phyloP scores from a whole-genome alignment of 2,888 invertebrate genomes.

The Agriopis leucophaearia region DNA sequence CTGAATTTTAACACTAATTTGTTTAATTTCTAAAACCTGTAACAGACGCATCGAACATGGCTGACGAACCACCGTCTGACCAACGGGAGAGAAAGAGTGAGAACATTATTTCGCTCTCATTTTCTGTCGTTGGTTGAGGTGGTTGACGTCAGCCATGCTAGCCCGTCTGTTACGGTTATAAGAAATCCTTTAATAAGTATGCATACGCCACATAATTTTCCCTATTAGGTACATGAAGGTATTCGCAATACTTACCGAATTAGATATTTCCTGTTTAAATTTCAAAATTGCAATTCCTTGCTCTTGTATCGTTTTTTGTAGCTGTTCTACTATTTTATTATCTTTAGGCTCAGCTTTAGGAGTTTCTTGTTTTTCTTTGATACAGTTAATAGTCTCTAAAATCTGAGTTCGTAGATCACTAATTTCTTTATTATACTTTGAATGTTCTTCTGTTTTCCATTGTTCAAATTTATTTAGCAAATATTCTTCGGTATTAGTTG shows the following conservation, averaged over 20 bases:
- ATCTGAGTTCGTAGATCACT: constrained; percentile 75
- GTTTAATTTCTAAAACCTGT: too few species aligned
- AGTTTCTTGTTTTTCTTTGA: constrained; percentile 65
- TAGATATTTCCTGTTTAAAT: constrained; percentile 78
- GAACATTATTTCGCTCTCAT: too few species aligned
- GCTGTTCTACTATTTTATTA: constrained; percentile 66
- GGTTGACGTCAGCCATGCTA: too few species aligned
- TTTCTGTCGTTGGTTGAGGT: too few species aligned
- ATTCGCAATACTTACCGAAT: constrained; percentile 62
- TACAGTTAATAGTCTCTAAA: constrained; percentile 68
- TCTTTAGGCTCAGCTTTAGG: constrained; percentile 55
- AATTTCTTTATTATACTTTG: constrained; percentile 84
- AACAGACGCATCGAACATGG: too few species aligned
- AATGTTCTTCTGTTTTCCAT: constrained; percentile 84
- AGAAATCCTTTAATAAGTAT: background rate
- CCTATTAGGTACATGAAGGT: background rate
- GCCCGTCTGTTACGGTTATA: too few species aligned
- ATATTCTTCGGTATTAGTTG: constrained; percentile 65
- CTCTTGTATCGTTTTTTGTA: constrained; percentile 77
- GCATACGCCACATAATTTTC: too few species aligned
- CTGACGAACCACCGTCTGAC: too few species aligned
- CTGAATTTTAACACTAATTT: background rate
- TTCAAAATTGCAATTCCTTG: constrained; percentile 83
- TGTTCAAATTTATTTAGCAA: constrained; percentile 76
- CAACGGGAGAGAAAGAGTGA: too few species aligned